Evolutionary conservation across 23 tunicate species (phyloP), one percentile per base, ranked within the genome.

Genomic region (Styela plicata): DNA sequence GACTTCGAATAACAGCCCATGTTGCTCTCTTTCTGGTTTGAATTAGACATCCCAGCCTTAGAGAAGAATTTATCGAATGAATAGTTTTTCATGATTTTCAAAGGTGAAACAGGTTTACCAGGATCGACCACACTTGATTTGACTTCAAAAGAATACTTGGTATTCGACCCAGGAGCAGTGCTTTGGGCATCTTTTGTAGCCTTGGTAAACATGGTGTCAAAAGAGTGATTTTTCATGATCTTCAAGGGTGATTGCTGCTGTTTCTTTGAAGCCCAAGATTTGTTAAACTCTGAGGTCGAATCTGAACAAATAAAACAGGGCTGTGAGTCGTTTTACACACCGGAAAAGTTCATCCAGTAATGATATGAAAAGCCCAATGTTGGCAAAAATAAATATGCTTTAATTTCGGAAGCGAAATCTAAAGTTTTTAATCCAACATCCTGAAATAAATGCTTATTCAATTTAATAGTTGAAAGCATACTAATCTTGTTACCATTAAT

Each of bases 31-130:
- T 28, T 34, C 32, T 34, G 34, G 3, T 34, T 16, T 34, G 77
- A 25, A 28, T 7, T 26, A 17, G 31, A 66, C 17, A 18, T 16
- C 7, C 77, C 77, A 32, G 77, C 77, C 34, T 71, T 71, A 16
- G 77, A 5, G 17, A 71, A 71, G 3, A 71, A 32, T 71, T 71
- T 33, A 71, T 71, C 77, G 17, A 71, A 71, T 30, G 32, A 28
- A 34, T 71, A 36, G 29, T 71, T 71, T 30, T 71, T 10, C 77
- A 71, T 26, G 5, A 71, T 32, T 71, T 71, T 71, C 77, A 71
- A 71, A 30, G 36, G 36, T 28, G 77, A 22, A 27, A 16, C 17
- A 19, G 77, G 7, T 44, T 13, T 44, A 44, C 57, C 57, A 44
- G 57, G 57, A n/a, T n/a, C n/a, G n/a, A n/a, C n/a, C n/a, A n/a